Evolutionary conservation across 2,113 vertebrate species (phyloP), one percentile per base, ranked within the genome.

Genomic region (Cnemophilus loriae): DNA sequence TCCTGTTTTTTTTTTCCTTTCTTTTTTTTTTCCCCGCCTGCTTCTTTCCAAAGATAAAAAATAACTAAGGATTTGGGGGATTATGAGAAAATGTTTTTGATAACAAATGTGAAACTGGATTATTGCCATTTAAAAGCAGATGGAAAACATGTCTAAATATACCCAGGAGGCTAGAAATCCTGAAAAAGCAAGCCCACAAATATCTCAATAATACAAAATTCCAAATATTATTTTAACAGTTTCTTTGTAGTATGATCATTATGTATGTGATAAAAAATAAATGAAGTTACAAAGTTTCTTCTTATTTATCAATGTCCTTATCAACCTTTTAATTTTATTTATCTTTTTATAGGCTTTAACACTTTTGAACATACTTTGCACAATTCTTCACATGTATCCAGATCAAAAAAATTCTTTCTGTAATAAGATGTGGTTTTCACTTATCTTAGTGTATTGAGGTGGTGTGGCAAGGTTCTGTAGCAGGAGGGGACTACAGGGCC

Each of bases 11-110:
- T 16, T 10, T 39, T 44, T 2, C 4, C 13, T 42, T 32, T 3
- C 15, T 20, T 11, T 21, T 23, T 4, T 44, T 15, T 42, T 35
- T 4, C 0, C 0, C 32, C 10, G 7, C 41, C 10, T 85, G 16
- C 11, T 53, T 70, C 73, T 77, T 78, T 89, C 46, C 11, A 50
- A 65, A 64, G 17, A 32, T 9, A 64, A 67, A 89, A 86, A 11
- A 8, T 46, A 91, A 80, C 7, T 64, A 37, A 73, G 20, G 14
- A 65, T 84, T 82, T 87, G 6, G 3, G 3, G 14, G 6, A 49
- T 74, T 83, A 74, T 69, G 35, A 84, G 27, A 82, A 74, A 80
- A 50, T 17, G 3, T 8, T 84, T 91, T 76, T 57, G 5, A 71
- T 71, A 92, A 46, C 8, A 82, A 74, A 69, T 61, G 33, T 74